These are phyloP conservation scores for Crematogaster levior DNA, from an alignment of 2,888 invertebrate species.

Conservation along the genomic window DNA sequence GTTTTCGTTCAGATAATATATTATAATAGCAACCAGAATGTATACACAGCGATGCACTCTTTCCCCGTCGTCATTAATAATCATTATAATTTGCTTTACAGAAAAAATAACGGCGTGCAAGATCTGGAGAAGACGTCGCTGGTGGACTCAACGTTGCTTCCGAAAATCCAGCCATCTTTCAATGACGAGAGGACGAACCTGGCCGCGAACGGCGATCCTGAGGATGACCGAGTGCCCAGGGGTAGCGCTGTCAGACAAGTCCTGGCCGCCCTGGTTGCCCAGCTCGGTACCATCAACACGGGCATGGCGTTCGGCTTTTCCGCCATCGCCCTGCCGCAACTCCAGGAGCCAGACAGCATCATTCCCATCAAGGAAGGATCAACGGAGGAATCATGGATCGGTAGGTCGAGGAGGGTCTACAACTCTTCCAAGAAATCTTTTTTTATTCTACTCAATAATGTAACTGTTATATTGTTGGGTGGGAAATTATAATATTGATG, in stretches of 20 bases:
- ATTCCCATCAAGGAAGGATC: slow-evolving; percentile 86
- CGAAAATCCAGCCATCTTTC: slow-evolving; percentile 72
- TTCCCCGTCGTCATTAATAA: background rate
- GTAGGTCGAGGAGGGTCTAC: slow-evolving; percentile 82
- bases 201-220: slow-evolving; percentile 69
- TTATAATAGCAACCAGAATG: too few relatives aligned
- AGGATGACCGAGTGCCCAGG: slow-evolving; percentile 65
- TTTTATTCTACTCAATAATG: too few relatives aligned
- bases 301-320: slow-evolving; percentile 91
- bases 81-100: slow-evolving; percentile 66
- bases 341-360: slow-evolving; percentile 86
- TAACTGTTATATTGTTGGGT: too few relatives aligned
- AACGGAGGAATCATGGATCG: slow-evolving; percentile 89
- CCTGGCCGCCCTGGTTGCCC: slow-evolving; percentile 89
- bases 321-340: slow-evolving; percentile 89
- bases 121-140: slow-evolving; percentile 76
- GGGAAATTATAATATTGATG: too few relatives aligned
- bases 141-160: slow-evolving; percentile 73
- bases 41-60: too few relatives aligned
- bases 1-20: background rate
- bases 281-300: slow-evolving; percentile 90
- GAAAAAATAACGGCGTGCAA: slow-evolving; percentile 68
- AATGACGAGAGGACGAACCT: slow-evolving; percentile 66
- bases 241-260: slow-evolving; percentile 86
- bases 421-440: background rate